phyloP scores from a whole-genome alignment of 2,888 invertebrate species.

The Allophyes oxyacanthae region DNA sequence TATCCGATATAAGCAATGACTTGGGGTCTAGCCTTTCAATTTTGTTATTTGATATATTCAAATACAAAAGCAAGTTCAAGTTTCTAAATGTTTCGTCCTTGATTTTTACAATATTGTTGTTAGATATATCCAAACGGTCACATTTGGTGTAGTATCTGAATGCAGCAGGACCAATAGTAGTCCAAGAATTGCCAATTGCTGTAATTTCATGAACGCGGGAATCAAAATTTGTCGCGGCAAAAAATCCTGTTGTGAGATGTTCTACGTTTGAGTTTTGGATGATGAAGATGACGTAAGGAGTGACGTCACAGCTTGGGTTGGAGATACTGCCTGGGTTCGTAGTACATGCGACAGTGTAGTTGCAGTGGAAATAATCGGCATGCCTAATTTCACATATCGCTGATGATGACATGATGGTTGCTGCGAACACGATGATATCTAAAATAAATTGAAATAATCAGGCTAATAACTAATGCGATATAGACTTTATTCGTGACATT shows the following conservation, averaged over 20 bases:
- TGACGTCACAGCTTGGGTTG: conserved; percentile 63
- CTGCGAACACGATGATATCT: conserved; percentile 51
- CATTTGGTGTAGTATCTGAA: conserved; percentile 73
- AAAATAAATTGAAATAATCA: conserved; percentile 32
- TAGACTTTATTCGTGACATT: too few species aligned
- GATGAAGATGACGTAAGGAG: conserved; percentile 68
- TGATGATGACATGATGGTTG: conserved; percentile 44
- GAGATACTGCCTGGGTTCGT: conserved; percentile 60
- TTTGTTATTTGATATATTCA: conserved; percentile 75
- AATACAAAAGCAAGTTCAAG: conserved; percentile 54
- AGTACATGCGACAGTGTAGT: conserved; percentile 69
- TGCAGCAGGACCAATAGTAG: conserved; percentile 55
- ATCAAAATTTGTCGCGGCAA: conserved; percentile 81
- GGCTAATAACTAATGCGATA: too few species aligned
- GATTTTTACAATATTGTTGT: conserved; percentile 66
- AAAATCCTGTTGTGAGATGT: conserved; percentile 67
- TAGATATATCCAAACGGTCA: conserved; percentile 65
- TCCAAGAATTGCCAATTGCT: conserved; percentile 68
- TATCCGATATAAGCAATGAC: conserved; percentile 63
- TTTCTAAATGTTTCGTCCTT: conserved; percentile 68
- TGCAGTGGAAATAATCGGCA: conserved; percentile 56
- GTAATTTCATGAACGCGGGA: conserved; percentile 70
- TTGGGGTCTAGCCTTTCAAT: conserved; percentile 63
- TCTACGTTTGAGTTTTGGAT: conserved; percentile 60
- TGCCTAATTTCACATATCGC: conserved; percentile 54